These are phyloP conservation scores for Momotus momota DNA, from an alignment of 2,797 vertebrate genomes.

Conservation along the genomic window DNA sequence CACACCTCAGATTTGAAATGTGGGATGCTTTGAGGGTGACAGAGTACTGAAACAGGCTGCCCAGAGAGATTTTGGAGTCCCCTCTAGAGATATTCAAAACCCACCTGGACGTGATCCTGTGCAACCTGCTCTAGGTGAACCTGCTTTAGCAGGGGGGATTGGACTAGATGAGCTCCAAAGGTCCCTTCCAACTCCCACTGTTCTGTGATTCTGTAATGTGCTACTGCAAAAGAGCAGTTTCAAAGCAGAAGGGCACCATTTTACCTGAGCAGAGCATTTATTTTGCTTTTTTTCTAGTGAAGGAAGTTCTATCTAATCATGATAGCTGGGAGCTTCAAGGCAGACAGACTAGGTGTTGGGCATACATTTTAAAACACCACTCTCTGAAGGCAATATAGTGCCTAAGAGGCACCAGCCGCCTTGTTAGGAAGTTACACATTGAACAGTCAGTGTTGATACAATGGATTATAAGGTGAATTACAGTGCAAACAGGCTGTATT, in stretches of 20 bases:
- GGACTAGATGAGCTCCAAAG: neutral
- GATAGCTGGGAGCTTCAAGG: neutral
- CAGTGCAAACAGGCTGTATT: constrained; percentile 64
- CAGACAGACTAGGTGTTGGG: neutral
- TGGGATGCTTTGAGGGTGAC: neutral
- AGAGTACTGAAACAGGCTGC: neutral
- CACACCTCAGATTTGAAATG: neutral
- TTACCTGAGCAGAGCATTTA: neutral
- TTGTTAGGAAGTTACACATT: constrained; percentile 53
- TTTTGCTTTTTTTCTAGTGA: neutral
- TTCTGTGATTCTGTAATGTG: neutral
- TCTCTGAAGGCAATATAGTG: neutral
- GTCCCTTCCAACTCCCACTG: neutral
- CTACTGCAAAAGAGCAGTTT: neutral
- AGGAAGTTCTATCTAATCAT: neutral
- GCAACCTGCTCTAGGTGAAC: neutral
- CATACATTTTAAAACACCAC: neutral
- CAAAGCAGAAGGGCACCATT: neutral
- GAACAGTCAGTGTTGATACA: constrained; percentile 66
- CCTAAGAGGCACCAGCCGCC: constrained; percentile 13
- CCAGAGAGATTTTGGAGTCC: neutral
- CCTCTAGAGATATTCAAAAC: neutral
- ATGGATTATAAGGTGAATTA: constrained; percentile 74
- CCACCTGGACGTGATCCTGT: neutral
- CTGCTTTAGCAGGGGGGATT: neutral